Evolutionary conservation across 2,113 vertebrate species (phyloP).

Genomic region (Syngnathus typhle): DNA sequence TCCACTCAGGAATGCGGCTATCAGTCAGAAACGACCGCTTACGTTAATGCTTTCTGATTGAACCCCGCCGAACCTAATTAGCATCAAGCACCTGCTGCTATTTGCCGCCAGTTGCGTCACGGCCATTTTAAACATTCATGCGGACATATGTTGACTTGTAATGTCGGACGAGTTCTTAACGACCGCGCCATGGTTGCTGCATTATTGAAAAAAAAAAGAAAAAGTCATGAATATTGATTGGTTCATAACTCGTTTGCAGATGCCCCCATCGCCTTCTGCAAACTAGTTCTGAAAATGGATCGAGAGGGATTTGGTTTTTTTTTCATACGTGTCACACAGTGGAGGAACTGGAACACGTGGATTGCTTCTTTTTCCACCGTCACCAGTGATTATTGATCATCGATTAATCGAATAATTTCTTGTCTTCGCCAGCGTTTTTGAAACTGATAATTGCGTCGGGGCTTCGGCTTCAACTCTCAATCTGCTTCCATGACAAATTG

Average conservation of each 20-base stretch:
- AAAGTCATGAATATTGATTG: conserved; percentile 35
- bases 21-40: conserved; percentile 14
- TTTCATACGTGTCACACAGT: not conserved
- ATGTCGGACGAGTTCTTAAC: conserved; percentile 18
- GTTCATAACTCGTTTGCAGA: conserved; percentile 18
- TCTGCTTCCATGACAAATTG: no score
- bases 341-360: not conserved
- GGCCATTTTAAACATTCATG: conserved; percentile 30
- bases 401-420: no score
- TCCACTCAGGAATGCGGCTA: conserved; percentile 10
- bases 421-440: no score
- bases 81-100: conserved; percentile 22
- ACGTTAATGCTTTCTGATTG: conserved; percentile 27
- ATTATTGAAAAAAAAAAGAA: conserved; percentile 19
- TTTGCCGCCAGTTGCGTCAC: conserved; percentile 30
- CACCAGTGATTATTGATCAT: no score
- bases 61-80: conserved; percentile 26
- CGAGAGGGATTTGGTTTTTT: not conserved
- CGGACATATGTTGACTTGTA: conserved; percentile 20
- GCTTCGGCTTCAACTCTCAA: no score
- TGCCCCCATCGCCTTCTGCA: not conserved
- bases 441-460: no score
- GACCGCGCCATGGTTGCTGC: conserved; percentile 14
- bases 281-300: not conserved
- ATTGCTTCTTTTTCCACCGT: no score